Conservation (phyloP, 64 coral and sea anemone genomes). For the Montipora sp. region DNA sequence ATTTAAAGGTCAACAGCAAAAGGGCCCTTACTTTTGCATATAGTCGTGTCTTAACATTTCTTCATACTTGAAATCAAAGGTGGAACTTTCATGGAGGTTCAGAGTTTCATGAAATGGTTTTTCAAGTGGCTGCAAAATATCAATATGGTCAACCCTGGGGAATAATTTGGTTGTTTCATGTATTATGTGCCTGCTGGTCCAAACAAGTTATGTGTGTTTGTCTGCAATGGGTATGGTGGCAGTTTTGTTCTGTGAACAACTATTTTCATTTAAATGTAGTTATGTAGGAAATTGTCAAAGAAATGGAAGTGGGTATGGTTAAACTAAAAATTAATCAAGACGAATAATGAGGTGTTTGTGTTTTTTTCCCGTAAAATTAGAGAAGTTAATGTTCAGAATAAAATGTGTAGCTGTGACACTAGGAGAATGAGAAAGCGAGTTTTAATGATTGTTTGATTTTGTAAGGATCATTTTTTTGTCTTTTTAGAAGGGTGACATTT, state of each 20-base stretch:
- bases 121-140: no score
- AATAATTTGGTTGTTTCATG: neutral
- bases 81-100: no score
- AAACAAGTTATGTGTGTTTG: slow-evolving; percentile 24
- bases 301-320: neutral
- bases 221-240: slow-evolving; percentile 13
- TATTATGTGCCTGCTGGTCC: neutral
- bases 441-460: neutral
- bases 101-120: no score
- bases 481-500: neutral
- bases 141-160: no score
- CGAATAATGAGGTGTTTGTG: neutral
- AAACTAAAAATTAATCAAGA: neutral
- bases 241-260: slow-evolving; percentile 42
- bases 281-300: neutral
- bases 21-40: no score
- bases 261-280: neutral
- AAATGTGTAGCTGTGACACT: slow-evolving; percentile 7
- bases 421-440: neutral
- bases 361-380: neutral
- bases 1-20: no score
- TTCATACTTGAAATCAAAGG: no score
- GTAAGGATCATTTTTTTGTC: neutral
- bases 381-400: slow-evolving; percentile 3
- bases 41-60: no score